Base-by-base conservation (phyloP, 2,888 invertebrate genomes). In the Sminthurinus aureus region DNA sequence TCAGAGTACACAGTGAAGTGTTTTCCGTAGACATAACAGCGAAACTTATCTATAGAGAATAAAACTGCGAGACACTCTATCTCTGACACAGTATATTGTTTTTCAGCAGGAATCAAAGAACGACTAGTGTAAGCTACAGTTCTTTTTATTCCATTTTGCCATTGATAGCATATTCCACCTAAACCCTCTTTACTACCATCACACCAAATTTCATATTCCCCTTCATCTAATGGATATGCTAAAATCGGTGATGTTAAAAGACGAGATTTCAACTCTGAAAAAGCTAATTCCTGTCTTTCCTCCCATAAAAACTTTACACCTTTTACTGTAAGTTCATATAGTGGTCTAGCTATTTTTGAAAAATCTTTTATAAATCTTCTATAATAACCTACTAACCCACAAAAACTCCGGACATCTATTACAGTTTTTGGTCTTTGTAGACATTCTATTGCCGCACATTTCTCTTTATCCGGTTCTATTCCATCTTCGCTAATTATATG, bases 61-160 rank as follows among this genome's bases (percentile, higher is more conserved):
- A 90, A 86, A 0, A 90, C 87, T 0, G 88, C 89, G 15, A 90
- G 20, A 0, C 88, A 90, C 87, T 91, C 91, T 13, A 90, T 86
- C 83, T 91, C 91, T 0, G 90, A 91, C 0, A 90, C 90, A 0
- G 89, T 85, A 73, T 91, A 91, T 20, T 90, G 90, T 0, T 86
- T 81, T 86, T 91, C 90, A 8, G 89, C 88, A 58, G 12, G 13
- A 0, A 75, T 86, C 20, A 89, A 85, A 0, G 83, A 11, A 13
- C 86, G 76, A 13, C 85, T 86, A 0, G 85, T 84, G 73, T 87
- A 89, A 12, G 83, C 83, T 0, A 85, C 80, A 71, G 73, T 0
- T n/a, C 50, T 18, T 11, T 22, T 20, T 18, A 84, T 84, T 0
- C 81, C 78, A 13, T 78, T 50, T n/a, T 24, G 69, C 18, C 26